These are phyloP conservation scores for Mantis religiosa DNA, from an alignment of 2,888 invertebrate genomes.

Conservation along the genomic window DNA sequence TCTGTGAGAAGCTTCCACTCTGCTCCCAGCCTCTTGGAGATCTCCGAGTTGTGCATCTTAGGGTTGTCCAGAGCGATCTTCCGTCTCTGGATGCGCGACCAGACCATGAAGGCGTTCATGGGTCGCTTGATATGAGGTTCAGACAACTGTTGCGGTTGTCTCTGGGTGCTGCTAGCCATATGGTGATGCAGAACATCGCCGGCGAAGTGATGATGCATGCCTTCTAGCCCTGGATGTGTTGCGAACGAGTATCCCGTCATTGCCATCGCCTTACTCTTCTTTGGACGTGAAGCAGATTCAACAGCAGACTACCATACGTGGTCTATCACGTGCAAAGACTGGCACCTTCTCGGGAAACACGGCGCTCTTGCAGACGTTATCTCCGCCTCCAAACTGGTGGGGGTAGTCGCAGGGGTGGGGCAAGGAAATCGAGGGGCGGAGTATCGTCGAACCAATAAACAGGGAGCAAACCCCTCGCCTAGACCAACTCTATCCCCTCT, in stretches of 20 bases:
- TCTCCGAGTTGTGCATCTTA: constrained; percentile 87
- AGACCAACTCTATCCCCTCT: not conserved
- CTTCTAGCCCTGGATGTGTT: not conserved
- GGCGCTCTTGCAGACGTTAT: not conserved
- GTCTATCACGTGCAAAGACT: not conserved
- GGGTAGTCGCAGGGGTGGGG: not conserved
- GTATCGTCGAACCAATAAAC: not conserved
- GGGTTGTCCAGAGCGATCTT: constrained; percentile 94
- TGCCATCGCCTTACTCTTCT: not conserved
- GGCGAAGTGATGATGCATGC: not conserved
- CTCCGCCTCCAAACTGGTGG: not conserved
- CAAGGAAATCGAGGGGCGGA: not conserved
- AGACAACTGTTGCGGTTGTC: constrained; percentile 41
- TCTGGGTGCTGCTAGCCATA: not conserved
- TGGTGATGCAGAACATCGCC: not conserved
- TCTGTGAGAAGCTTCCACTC: constrained; percentile 90
- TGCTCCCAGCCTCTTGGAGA: constrained; percentile 85
- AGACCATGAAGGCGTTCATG: constrained; percentile 98
- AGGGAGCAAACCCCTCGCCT: not conserved
- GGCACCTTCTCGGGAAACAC: not conserved
- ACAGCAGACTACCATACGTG: not conserved
- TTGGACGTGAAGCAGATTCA: not conserved
- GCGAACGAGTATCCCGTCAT: not conserved
- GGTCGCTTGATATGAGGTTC: constrained; percentile 90
- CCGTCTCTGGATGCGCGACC: constrained; percentile 86